Percentiles rank a stretch among this genome's conserved stretches.
Evolutionary conservation across 2,113 vertebrate genomes (phyloP).

Genomic region (Nesogale talazaci): DNA sequence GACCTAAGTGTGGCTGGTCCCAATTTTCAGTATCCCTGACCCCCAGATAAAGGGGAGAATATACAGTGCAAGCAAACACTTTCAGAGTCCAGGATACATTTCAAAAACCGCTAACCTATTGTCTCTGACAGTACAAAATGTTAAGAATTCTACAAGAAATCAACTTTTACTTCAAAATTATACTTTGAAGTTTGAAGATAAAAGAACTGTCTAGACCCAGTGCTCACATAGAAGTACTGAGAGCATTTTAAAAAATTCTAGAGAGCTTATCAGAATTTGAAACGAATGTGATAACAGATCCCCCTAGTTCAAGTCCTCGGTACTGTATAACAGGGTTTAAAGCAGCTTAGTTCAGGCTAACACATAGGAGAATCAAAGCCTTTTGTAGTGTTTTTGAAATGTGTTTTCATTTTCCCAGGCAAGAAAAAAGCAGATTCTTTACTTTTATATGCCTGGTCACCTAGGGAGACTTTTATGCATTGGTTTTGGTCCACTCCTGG

Average conservation of each 20-base stretch:
- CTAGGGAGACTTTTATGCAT: constrained; percentile 21
- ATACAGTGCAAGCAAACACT: not conserved
- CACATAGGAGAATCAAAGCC: constrained; percentile 45
- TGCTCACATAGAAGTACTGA: constrained; percentile 52
- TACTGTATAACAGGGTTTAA: not conserved
- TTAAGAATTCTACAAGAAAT: constrained; percentile 52
- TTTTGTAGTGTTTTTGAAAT: constrained; percentile 62
- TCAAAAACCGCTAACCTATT: constrained; percentile 22
- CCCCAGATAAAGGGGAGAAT: not conserved
- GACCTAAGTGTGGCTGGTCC: too few species aligned
- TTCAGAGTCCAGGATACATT: not conserved
- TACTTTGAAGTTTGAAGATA: constrained; percentile 75
- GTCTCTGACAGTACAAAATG: constrained; percentile 35
- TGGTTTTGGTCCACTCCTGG: not conserved
- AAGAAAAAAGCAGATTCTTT: constrained; percentile 43
- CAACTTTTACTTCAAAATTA: constrained; percentile 70
- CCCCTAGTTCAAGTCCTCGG: constrained; percentile 36
- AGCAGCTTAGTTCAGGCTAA: constrained; percentile 49
- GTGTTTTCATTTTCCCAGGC: constrained; percentile 62
- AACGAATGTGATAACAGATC: constrained; percentile 58
- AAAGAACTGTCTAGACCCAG: constrained; percentile 65
- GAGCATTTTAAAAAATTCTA: constrained; percentile 55
- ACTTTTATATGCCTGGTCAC: constrained; percentile 52
- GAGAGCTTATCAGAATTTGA: constrained; percentile 64
- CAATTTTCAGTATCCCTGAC: not conserved